Evolutionary conservation across 2,113 vertebrate species (phyloP), one percentile per base, ranked within the genome.

Genomic region (Halichoeres trimaculatus): DNA sequence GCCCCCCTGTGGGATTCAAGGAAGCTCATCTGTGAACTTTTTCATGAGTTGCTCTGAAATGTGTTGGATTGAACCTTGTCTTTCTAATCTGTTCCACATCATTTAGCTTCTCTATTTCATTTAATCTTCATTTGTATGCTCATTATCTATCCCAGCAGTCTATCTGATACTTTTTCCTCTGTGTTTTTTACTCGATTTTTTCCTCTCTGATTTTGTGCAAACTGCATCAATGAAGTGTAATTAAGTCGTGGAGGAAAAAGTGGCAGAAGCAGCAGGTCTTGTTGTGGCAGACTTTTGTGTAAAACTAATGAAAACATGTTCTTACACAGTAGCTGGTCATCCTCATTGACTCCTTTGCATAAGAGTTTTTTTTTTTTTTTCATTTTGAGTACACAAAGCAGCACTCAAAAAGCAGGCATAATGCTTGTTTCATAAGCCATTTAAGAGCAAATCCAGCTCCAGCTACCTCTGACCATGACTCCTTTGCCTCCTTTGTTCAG

Each of bases 391-490:
- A 53, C 20, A 65, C 56, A 78, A 73, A 75, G 55, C 59, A 83
- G 41, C 52, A 41, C 54, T 60, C 41, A 30, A 10, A 24, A 12
- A 51, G 68, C 65, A 68, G 34, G 24, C 30, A 70, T 58, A 67
- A 78, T 80, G 53, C 45, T 68, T 74, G 61, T 78, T 71, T 55
- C 67, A 20, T 65, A 67, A 82, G 73, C 66, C 69, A 56, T 75
- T 84, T 73, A 73, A 71, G 76, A 75, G 34, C 51, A 81, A 83
- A 76, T 87, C 84, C 43, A 60, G 45, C 66, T 66, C 43, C 36
- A 65, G 45, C 56, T 36, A 62, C 48, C 61, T 75, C 63, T 26
- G 62, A 71, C 57, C 62, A 26, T 55, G 51, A 67, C 55, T 74
- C 55, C 74, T 48, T 76, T 24, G 38, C 30, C 40, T 70, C 51